Percentiles rank a stretch among this genome's conserved stretches.
Conservation (phyloP, 2,888 invertebrate species). For the Glaucopsyche alexis region DNA sequence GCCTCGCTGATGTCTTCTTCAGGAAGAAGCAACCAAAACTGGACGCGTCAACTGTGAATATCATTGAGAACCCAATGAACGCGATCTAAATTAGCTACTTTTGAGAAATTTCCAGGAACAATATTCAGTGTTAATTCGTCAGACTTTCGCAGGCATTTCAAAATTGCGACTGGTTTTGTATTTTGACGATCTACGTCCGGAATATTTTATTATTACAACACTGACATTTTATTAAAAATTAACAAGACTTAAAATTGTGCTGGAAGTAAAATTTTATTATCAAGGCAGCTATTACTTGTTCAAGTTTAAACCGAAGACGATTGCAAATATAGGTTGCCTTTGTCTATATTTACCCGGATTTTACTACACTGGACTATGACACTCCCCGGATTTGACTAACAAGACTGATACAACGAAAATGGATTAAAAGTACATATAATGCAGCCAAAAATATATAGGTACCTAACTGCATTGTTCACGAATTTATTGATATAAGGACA, state of each 20-base stretch:
- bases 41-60: slow-evolving; percentile 44
- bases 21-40: slow-evolving; percentile 38
- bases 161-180: not conserved
- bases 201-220: not conserved
- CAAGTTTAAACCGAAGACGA: too few species aligned
- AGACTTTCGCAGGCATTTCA: not conserved
- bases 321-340: too few species aligned
- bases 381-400: slow-evolving; percentile 7
- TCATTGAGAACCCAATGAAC: slow-evolving; percentile 69
- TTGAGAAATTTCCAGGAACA: not conserved
- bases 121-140: too few species aligned
- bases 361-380: not conserved
- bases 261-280: too few species aligned
- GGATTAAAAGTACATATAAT: not conserved
- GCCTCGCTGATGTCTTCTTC: slow-evolving; percentile 50
- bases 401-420: slow-evolving; percentile 26
- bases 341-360: not conserved
- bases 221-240: not conserved
- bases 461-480: slow-evolving; percentile 38
- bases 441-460: slow-evolving; percentile 23
- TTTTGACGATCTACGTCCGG: not conserved
- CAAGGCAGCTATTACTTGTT: too few species aligned
- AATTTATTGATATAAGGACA: slow-evolving; percentile 45
- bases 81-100: slow-evolving; percentile 39
- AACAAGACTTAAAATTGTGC: not conserved